Evolutionary conservation across 2,888 invertebrate species (phyloP).

Genomic region (Ophion ellenae): DNA sequence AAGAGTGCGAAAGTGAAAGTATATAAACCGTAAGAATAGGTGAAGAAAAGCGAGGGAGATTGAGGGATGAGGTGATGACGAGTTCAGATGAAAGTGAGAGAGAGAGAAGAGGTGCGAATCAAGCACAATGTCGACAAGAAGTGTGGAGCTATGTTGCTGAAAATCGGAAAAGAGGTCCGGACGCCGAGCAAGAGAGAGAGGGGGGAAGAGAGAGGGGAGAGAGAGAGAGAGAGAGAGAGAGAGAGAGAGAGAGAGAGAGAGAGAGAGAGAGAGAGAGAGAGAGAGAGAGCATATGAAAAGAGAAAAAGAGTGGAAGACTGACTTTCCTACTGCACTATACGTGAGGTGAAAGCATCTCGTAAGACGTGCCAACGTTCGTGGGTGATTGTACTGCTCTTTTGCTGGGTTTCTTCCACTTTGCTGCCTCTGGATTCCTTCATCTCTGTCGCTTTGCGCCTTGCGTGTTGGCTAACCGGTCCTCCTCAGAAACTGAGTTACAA

Average conservation of each 20-base stretch:
- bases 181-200: conserved; percentile 17
- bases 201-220: conserved; percentile 7
- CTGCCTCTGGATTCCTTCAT: conserved; percentile 30
- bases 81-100: conserved; percentile 31
- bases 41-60: conserved; percentile 5
- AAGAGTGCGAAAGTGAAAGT: conserved; percentile 29
- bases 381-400: conserved; percentile 49
- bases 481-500: conserved; percentile 46
- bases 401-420: conserved; percentile 21
- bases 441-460: conserved; percentile 31
- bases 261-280: conserved; percentile 34
- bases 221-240: conserved; percentile 33
- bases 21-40: conserved; percentile 39
- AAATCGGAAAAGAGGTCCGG: conserved; percentile 45
- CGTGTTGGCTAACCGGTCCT: conserved; percentile 31
- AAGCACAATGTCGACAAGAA: conserved; percentile 68
- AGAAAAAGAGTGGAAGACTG: conserved; percentile 37
- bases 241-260: conserved; percentile 14
- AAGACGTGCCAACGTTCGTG: conserved; percentile 60
- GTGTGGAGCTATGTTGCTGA: conserved; percentile 60
- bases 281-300: conserved; percentile 38
- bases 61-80: conserved; percentile 41
- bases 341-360: conserved; percentile 62
- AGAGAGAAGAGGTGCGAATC: conserved; percentile 67
- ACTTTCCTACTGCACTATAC: conserved; percentile 62